Evolutionary conservation across 1,140 invertebrate genomes (phyloP).

Genomic region (Mya arenaria): DNA sequence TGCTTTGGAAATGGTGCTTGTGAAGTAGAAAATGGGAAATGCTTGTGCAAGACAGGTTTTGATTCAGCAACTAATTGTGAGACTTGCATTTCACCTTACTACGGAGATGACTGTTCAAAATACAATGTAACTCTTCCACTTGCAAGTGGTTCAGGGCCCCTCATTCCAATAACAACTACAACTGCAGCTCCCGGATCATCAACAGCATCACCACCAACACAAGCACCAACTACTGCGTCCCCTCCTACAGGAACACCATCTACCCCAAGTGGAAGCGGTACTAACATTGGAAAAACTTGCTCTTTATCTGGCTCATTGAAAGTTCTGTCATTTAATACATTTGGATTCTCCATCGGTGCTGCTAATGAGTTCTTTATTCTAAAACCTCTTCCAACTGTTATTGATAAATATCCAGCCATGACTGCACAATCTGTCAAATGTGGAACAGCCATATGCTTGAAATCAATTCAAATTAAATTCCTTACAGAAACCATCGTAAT

Average conservation of each 20-base stretch:
- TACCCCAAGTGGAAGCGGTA: background rate
- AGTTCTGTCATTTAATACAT: constrained; percentile 6
- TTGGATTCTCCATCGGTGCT: constrained; percentile 20
- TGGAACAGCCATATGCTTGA: constrained; percentile 27
- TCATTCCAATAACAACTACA: background rate
- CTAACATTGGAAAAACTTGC: constrained; percentile 8
- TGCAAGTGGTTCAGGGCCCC: background rate
- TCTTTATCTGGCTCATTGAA: constrained; percentile 5
- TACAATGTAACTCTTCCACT: too few species aligned
- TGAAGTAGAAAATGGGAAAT: constrained; percentile 45
- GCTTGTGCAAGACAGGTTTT: constrained; percentile 53
- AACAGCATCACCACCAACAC: background rate
- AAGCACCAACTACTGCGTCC: background rate
- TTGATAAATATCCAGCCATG: constrained; percentile 10
- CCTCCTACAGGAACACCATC: background rate
- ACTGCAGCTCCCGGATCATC: background rate
- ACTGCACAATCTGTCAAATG: constrained; percentile 16
- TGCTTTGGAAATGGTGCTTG: constrained; percentile 57
- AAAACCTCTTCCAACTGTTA: background rate
- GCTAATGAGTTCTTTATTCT: constrained; percentile 16
- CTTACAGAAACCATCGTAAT: constrained; percentile 26
- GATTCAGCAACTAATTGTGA: constrained; percentile 43
- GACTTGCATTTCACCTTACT: constrained; percentile 42
- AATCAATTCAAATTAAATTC: constrained; percentile 30
- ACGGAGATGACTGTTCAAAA: constrained; percentile 53